Evolutionary conservation across 2,888 invertebrate species (phyloP).

Genomic region (Microctonus hyperodae): DNA sequence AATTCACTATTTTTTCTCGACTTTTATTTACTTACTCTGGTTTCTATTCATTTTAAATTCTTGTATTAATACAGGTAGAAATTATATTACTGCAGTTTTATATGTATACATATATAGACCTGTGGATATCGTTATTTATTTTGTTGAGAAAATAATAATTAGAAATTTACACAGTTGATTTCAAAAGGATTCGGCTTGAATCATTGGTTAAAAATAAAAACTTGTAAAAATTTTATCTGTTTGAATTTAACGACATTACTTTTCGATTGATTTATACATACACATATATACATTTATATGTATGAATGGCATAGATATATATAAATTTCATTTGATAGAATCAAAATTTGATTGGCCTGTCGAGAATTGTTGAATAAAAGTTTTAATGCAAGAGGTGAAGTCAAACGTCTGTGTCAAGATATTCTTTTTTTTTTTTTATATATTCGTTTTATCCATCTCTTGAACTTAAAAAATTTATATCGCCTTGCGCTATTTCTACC

Average conservation of each 20-base stretch:
- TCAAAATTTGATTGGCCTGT: not conserved
- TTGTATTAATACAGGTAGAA: not conserved
- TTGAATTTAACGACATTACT: no score
- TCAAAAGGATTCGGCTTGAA: no score
- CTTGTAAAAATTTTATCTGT: no score
- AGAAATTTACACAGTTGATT: no score
- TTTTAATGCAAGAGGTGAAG: slow-evolving; percentile 9
- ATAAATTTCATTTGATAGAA: not conserved
- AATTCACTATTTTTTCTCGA: not conserved
- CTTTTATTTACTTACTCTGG: not conserved
- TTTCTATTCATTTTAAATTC: not conserved
- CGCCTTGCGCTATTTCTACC: not conserved
- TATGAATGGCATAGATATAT: not conserved
- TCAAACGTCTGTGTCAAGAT: slow-evolving; percentile 7
- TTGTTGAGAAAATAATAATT: no score
- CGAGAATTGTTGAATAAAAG: slow-evolving; percentile 2
- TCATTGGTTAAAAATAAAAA: no score
- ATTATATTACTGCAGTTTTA: not conserved
- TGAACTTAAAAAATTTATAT: slow-evolving; percentile 10
- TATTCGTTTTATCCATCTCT: not conserved
- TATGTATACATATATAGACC: no score
- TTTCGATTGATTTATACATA: no score
- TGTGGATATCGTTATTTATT: no score
- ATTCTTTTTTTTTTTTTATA: not conserved
- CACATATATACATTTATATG: no score